Percentiles rank a stretch among this genome's conserved stretches.
These are phyloP conservation scores for Eretmocerus hayati DNA, from an alignment of 2,888 invertebrate genomes.

Conservation along the genomic window DNA sequence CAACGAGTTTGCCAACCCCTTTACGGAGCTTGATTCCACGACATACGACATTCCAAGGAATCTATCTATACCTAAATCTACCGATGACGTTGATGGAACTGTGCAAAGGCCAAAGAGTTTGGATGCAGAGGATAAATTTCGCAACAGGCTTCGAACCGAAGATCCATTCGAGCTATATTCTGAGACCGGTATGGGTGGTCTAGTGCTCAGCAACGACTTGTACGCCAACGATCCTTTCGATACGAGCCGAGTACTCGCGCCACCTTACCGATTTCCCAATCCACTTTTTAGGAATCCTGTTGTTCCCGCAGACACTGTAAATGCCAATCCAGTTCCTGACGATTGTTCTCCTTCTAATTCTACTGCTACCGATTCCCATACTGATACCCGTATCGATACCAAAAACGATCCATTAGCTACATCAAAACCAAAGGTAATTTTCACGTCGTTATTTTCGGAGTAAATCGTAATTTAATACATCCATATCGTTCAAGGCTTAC, in stretches of 20 bases:
- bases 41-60: slow-evolving; percentile 18
- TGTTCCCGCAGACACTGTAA: too few species aligned
- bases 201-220: slow-evolving; percentile 21
- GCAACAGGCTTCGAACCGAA: slow-evolving; percentile 14
- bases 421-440: too few species aligned
- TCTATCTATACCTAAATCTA: slow-evolving; percentile 26
- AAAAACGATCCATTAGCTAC: too few species aligned
- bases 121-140: neutral
- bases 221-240: slow-evolving; percentile 35
- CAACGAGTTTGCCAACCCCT: neutral
- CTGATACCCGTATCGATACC: too few species aligned
- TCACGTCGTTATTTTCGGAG: too few species aligned
- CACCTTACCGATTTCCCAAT: slow-evolving; percentile 31
- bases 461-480: too few species aligned
- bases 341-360: too few species aligned
- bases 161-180: slow-evolving; percentile 23
- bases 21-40: neutral
- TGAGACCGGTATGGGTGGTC: slow-evolving; percentile 18
- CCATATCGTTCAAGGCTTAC: too few species aligned
- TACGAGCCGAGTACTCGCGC: slow-evolving; percentile 36
- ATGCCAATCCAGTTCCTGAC: too few species aligned
- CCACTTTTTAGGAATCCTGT: slow-evolving; percentile 29
- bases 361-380: too few species aligned
- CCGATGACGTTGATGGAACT: neutral
- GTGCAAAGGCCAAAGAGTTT: neutral